These are phyloP conservation scores for Acanthosepion pharaonis DNA, from an alignment of 2,888 invertebrate genomes.

Conservation along the genomic window DNA sequence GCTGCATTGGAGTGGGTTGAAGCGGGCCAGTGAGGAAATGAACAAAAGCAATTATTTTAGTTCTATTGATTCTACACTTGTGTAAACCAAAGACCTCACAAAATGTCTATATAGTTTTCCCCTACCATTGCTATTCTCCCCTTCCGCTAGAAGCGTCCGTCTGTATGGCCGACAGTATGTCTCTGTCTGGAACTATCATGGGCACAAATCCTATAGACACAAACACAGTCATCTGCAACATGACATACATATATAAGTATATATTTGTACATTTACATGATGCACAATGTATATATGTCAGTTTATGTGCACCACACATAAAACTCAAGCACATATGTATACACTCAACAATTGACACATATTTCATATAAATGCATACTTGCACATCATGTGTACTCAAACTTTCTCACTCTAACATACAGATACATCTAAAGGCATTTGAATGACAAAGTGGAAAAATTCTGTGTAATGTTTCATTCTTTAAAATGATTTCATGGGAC, in stretches of 20 bases:
- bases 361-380: too few species aligned
- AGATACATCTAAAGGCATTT: too few species aligned
- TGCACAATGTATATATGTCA: background rate
- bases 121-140: background rate
- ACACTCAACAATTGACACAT: too few species aligned
- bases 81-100: background rate
- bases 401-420: too few species aligned
- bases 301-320: too few species aligned
- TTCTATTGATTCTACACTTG: background rate
- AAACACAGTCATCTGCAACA: background rate
- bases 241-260: background rate
- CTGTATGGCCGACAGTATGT: conserved; percentile 17
- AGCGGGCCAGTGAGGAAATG: background rate
- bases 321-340: too few species aligned
- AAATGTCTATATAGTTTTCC: background rate
- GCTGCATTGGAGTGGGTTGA: background rate
- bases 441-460: too few species aligned
- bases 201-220: background rate
- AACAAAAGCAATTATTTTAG: conserved; percentile 33
- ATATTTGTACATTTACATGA: background rate
- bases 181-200: background rate
- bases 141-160: background rate
- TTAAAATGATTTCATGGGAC: too few species aligned
- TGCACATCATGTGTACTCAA: too few species aligned
- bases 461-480: too few species aligned